Conservation (phyloP, 2,797 vertebrate species). For the Sebastes vulpes region DNA sequence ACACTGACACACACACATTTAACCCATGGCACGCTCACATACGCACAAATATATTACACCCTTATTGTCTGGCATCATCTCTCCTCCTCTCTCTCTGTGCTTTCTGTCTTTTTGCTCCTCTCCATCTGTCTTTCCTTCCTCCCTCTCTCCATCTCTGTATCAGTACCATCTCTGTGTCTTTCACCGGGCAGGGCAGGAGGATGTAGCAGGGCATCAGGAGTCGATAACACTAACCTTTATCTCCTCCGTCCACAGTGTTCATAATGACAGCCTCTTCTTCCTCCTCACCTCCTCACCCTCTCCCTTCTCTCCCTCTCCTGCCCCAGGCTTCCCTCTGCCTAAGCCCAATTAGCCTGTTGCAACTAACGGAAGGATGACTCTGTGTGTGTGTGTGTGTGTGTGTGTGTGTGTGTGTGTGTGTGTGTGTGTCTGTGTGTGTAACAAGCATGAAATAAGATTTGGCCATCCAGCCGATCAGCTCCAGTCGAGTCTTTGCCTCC, state of each 20-base stretch:
- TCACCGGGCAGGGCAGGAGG: constrained; percentile 14
- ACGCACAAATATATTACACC: not conserved
- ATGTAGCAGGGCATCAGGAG: constrained; percentile 22
- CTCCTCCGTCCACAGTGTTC: constrained; percentile 43
- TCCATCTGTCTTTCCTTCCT: not conserved
- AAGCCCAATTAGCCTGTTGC: constrained; percentile 84
- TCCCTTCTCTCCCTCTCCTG: constrained; percentile 16
- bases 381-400: not conserved
- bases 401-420: not conserved
- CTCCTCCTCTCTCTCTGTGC: not conserved
- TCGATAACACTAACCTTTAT: constrained; percentile 63
- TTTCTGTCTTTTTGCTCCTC: not conserved
- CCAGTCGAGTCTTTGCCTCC: constrained; percentile 29
- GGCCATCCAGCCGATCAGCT: constrained; percentile 69
- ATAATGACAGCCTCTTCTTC: constrained; percentile 45
- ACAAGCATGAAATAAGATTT: constrained; percentile 84
- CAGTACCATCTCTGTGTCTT: constrained; percentile 21
- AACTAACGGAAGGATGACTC: constrained; percentile 57
- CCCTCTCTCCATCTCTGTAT: not conserved
- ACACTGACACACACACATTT: constrained; percentile 29
- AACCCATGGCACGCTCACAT: constrained; percentile 27
- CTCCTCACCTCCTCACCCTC: constrained; percentile 41
- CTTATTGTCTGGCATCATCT: constrained; percentile 5
- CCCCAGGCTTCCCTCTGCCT: constrained; percentile 55
- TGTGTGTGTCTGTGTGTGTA: constrained; percentile 54